phyloP scores from a whole-genome alignment of 2,888 invertebrate genomes.

The Hypselothyrea guttata region DNA sequence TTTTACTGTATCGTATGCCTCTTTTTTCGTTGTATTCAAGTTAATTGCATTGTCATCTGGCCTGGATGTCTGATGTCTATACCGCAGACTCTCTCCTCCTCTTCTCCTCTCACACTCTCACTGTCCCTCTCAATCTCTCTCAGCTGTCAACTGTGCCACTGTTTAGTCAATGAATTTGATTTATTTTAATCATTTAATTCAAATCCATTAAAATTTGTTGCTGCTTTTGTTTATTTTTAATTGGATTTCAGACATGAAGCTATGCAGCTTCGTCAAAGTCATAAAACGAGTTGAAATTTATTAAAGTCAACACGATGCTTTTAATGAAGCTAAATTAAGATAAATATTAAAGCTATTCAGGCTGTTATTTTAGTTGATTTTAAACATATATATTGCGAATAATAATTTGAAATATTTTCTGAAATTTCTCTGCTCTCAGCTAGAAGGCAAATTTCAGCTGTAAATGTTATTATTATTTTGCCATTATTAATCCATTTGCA shows the following conservation, averaged over 20 bases:
- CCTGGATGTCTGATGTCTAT: slow-evolving; percentile 2
- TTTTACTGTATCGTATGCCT: slow-evolving; percentile 4
- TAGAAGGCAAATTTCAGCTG: no score
- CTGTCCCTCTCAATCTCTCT: neutral
- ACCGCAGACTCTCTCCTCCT: neutral
- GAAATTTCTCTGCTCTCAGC: no score
- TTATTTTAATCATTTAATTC: slow-evolving; percentile 25
- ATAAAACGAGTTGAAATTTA: slow-evolving; percentile 3
- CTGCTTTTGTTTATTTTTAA: slow-evolving; percentile 33
- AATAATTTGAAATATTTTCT: no score
- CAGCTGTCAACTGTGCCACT: neutral
- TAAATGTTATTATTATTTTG: no score
- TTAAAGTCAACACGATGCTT: neutral
- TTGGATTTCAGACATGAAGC: slow-evolving; percentile 16
- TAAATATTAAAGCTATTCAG: no score
- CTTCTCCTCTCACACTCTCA: neutral
- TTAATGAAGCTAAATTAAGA: no score
- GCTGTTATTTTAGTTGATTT: no score
- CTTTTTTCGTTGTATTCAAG: slow-evolving; percentile 8
- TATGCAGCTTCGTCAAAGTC: neutral
- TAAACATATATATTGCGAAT: no score
- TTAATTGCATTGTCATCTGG: slow-evolving; percentile 33
- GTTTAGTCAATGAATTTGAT: slow-evolving; percentile 26
- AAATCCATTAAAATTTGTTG: slow-evolving; percentile 23
- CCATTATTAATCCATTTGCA: no score